Conservation (phyloP, 1,140 invertebrate species). For the Spodoptera litura region DNA sequence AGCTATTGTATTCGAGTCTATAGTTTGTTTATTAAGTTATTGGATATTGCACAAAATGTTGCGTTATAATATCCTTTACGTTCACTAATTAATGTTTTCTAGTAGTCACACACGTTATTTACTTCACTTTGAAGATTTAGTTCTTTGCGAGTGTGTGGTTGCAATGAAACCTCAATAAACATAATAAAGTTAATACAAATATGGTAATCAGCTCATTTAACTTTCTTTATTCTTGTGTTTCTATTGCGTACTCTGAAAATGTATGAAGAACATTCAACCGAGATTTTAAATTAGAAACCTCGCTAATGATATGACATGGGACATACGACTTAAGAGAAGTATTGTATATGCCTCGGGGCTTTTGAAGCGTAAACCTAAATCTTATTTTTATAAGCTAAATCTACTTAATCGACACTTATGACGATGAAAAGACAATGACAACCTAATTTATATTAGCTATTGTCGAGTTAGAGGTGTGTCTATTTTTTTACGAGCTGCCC, state of each 20-base stretch:
- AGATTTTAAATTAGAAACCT: conserved; percentile 21
- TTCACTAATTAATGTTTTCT: too few relatives aligned
- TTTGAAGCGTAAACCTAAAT: too few relatives aligned
- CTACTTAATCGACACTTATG: too few relatives aligned
- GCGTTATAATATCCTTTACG: too few relatives aligned
- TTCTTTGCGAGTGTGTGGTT: background rate
- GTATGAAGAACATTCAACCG: background rate
- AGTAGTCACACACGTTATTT: background rate
- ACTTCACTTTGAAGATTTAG: background rate
- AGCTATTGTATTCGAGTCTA: too few relatives aligned
- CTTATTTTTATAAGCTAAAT: too few relatives aligned
- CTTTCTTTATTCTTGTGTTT: conserved; percentile 17
- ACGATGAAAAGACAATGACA: too few relatives aligned
- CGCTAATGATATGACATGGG: background rate
- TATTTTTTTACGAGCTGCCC: background rate
- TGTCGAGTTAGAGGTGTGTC: too few relatives aligned
- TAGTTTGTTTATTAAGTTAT: too few relatives aligned
- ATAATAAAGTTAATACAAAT: conserved; percentile 37
- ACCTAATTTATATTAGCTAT: too few relatives aligned
- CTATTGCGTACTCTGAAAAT: background rate
- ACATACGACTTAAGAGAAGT: background rate
- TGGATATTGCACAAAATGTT: too few relatives aligned
- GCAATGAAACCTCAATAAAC: conserved; percentile 33
- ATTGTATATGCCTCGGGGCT: background rate
- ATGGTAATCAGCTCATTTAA: conserved; percentile 36